Evolutionary conservation across 2,888 invertebrate species (phyloP).

Genomic region (Octodonta nipae): DNA sequence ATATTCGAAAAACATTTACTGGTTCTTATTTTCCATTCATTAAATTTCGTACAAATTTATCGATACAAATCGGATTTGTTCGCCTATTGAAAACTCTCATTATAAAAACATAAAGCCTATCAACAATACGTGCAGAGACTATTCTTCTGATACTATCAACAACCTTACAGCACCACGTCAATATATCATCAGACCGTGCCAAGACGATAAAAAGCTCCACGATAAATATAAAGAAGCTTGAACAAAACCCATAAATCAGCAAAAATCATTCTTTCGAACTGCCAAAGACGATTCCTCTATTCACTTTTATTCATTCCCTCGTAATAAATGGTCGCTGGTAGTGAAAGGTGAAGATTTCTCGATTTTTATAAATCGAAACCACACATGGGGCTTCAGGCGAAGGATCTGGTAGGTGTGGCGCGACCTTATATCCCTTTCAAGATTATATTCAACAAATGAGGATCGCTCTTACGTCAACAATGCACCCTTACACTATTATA

Average conservation of each 20-base stretch:
- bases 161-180: too few species aligned
- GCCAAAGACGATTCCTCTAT: slow-evolving; percentile 25
- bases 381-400: slow-evolving; percentile 23
- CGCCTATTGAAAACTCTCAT: too few species aligned
- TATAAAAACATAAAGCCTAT: too few species aligned
- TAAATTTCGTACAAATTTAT: too few species aligned
- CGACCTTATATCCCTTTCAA: slow-evolving; percentile 2
- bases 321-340: slow-evolving; percentile 37
- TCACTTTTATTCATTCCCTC: slow-evolving; percentile 23
- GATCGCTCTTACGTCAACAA: slow-evolving; percentile 21
- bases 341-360: slow-evolving; percentile 36
- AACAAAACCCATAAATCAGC: slow-evolving; percentile 26
- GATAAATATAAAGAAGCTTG: slow-evolving; percentile 17
- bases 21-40: too few species aligned
- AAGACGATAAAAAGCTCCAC: slow-evolving; percentile 9
- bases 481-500: slow-evolving; percentile 24
- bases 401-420: slow-evolving; percentile 5
- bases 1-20: too few species aligned
- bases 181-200: too few species aligned
- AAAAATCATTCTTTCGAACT: slow-evolving; percentile 24
- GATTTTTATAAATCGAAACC: slow-evolving; percentile 32
- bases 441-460: slow-evolving; percentile 14
- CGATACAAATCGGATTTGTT: too few species aligned
- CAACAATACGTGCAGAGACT: too few species aligned
- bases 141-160: too few species aligned